Evolutionary conservation across 2,797 vertebrate genomes (phyloP).

Genomic region (Tokudaia tokunoshimensis): DNA sequence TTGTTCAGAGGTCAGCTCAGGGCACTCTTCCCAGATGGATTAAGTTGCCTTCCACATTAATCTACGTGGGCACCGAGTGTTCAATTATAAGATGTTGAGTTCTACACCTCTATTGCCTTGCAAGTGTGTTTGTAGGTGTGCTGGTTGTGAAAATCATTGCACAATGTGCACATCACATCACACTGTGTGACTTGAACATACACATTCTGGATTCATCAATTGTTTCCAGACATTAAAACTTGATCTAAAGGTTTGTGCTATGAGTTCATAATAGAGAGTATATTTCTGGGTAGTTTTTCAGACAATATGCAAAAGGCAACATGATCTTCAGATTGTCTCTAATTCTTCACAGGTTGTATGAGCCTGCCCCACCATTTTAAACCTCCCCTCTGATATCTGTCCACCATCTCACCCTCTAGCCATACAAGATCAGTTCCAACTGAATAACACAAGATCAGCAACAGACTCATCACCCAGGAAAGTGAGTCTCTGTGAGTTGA

Average conservation of each 20-base stretch:
- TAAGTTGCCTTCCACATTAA: neutral
- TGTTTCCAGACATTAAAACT: neutral
- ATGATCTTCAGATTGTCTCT: neutral
- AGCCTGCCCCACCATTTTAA: neutral
- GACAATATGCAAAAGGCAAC: neutral
- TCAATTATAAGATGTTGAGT: neutral
- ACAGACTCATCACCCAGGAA: neutral
- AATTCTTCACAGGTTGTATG: neutral
- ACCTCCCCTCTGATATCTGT: neutral
- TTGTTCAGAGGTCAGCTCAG: neutral
- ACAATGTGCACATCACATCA: neutral
- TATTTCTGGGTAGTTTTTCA: neutral
- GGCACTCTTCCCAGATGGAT: neutral
- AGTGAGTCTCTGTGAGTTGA: neutral
- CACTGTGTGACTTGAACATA: neutral
- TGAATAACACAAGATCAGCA: neutral
- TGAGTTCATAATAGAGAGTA: neutral
- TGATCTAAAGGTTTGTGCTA: neutral
- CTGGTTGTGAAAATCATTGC: neutral
- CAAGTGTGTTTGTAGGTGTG: neutral
- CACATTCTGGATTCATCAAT: neutral
- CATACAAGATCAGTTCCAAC: neutral
- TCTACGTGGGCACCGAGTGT: neutral
- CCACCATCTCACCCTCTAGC: neutral
- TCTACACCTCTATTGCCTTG: neutral